Base-by-base conservation (phyloP, 2,797 vertebrate species). In the Eospalax fontanierii region DNA sequence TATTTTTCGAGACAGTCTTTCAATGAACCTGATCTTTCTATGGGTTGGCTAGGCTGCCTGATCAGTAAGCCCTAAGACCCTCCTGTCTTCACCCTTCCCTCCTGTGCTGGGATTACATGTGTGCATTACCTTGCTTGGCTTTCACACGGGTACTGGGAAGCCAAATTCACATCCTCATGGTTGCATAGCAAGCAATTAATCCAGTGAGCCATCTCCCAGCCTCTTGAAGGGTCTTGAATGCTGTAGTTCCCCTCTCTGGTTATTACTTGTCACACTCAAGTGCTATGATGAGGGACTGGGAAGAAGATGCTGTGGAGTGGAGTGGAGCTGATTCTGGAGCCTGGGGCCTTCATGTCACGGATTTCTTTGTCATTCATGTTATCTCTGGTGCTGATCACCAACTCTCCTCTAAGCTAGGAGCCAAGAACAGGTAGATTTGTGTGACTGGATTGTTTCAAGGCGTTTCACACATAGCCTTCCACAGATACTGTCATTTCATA, bases 381-480 rank as follows among this genome's bases (percentile, higher is more conserved):
- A 6, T 19, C 3, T 19, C 2, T 28, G 83, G n/a, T 54, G 24
- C 5, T 2, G 1, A n/a, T 26, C 21, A 24, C 2, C 2, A 43
- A 66, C 54, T 76, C 22, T 94, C 63, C 63, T 50, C 26, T 82
- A 80, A 59, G 15, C 0, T 19, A 3, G 12, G 46, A 76, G 54
- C 68, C 59, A 54, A 35, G 43, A 43, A 24, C 35, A 9, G 19
- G 46, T 57, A 30, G 50, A 59, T 7, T 70, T 59, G 50, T 73
- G n/a, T 38, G 10, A 30, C 5, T 4, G 61, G 4, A 40, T 57
- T 33, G 3, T 40, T 6, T 54, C 28, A 54, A 54, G 50, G 50
- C 14, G 14, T 54, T 54, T 43, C 63, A 8, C 33, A 1, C 5
- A 7, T 35, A 38, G 15, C 22, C 35, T 89, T 83, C 43, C 43